Base-by-base conservation (phyloP, 2,797 vertebrate species). In the Periparus ater region DNA sequence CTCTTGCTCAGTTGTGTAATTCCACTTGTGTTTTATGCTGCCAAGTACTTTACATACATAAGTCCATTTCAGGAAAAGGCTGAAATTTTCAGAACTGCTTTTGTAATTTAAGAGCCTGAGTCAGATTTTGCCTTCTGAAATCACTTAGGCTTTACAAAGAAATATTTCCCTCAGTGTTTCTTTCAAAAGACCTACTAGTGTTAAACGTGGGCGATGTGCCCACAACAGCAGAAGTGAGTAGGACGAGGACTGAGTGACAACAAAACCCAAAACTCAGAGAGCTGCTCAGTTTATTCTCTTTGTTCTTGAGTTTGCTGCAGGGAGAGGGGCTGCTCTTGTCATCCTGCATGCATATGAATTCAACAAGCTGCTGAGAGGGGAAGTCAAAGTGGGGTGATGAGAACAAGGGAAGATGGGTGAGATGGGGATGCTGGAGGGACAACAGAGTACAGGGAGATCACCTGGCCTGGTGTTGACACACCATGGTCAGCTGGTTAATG, bases 171-270 rank as follows among this genome's bases (percentile, higher is more conserved):
- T 75, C 29, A 53, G 17, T 15, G 22, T n/a, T n/a, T 38, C 45
- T 77, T 80, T 85, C 36, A 3, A 54, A 90, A 45, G 11, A 40
- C 34, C 29, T 58, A 29, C 32, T 42, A 22, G 8, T 36, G 11
- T 53, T 21, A 85, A 88, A 66, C 0, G 0, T 62, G 22, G 55
- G n/a, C 0, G 0, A 68, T 29, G 12, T 82, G 38, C 26, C 53
- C 0, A 0, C 55, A 44, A 36, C 22, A 76, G 51, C 50, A 74
- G 30, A 68, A 66, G 0, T 57, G 30, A 84, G n/a, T 38, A 84
- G 30, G 36, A 60, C 0, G 8, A n/a, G n/a, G n/a, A 36, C n/a
- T 8, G 7, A 3, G 1, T 51, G 67, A 53, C 15, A 78, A 7
- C 0, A 1, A 81, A 86, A 63, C 2, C 6, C 16, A 45, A 47